phyloP scores from a whole-genome alignment of 2,113 vertebrate species.

The Cygnus buccinator region DNA sequence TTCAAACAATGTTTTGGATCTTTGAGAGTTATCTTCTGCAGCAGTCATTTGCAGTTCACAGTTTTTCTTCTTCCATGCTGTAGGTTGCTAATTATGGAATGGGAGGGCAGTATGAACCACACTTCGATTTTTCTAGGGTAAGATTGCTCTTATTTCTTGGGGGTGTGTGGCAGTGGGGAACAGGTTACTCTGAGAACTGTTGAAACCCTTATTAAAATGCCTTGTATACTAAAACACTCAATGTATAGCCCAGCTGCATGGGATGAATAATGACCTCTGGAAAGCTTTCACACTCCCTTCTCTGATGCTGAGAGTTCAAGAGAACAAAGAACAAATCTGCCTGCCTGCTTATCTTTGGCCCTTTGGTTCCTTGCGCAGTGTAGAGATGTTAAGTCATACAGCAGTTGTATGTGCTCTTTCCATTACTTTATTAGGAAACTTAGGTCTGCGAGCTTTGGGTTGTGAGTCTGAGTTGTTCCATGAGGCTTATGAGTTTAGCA shows the following conservation, averaged over 20 bases:
- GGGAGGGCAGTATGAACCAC: slow-evolving; percentile 97
- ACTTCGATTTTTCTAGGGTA: slow-evolving; percentile 98
- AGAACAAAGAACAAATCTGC: not conserved
- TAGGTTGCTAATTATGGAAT: slow-evolving; percentile 98
- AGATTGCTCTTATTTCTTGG: slow-evolving; percentile 59
- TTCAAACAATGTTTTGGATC: not conserved
- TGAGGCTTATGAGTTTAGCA: not conserved
- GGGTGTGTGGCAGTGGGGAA: not conserved
- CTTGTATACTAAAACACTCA: not conserved
- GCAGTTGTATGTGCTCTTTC: not conserved
- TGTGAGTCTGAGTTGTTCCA: not conserved
- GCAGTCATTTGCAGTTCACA: not conserved
- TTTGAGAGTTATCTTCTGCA: not conserved
- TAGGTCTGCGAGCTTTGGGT: not conserved
- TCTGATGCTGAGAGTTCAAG: not conserved
- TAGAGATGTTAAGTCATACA: not conserved
- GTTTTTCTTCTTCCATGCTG: not conserved
- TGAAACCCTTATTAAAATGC: not conserved
- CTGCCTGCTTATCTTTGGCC: not conserved
- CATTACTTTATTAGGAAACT: not conserved
- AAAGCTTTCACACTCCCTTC: not conserved
- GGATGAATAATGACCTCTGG: not conserved
- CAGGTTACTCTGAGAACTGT: not conserved
- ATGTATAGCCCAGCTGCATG: not conserved
- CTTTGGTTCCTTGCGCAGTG: not conserved